Conservation (phyloP, 1,140 invertebrate genomes). For the Drosophila seguyi region DNA sequence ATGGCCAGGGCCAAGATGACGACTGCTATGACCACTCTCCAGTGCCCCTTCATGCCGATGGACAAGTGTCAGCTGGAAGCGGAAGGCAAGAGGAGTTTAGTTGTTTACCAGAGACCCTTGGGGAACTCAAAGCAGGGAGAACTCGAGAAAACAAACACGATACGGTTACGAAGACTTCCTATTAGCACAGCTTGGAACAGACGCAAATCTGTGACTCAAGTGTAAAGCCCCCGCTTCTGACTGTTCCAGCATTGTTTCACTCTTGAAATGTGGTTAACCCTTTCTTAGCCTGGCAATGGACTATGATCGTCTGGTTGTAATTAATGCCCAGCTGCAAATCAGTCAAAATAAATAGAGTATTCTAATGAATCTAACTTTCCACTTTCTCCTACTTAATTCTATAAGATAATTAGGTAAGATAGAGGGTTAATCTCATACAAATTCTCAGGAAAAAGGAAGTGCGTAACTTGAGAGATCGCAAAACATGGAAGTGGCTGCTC, state of each 20-base stretch:
- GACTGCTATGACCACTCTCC: constrained; percentile 8
- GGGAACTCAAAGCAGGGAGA: neutral
- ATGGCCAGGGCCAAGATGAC: constrained; percentile 1
- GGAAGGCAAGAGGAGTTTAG: neutral
- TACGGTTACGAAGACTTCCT: constrained; percentile 37
- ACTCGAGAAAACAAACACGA: constrained; percentile 35
- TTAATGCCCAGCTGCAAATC: neutral
- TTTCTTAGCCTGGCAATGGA: neutral
- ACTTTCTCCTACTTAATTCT: neutral
- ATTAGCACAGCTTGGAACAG: constrained; percentile 25
- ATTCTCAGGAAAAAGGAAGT: neutral
- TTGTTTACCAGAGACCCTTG: neutral
- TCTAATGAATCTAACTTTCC: neutral
- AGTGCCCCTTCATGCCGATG: constrained; percentile 21
- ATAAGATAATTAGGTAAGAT: too few species aligned
- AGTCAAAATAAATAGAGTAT: too few species aligned
- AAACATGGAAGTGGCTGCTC: constrained; percentile 26
- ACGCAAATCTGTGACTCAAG: neutral
- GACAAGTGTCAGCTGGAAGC: constrained; percentile 28
- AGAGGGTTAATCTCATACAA: neutral
- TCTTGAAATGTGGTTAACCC: constrained; percentile 7
- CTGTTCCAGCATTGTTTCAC: neutral
- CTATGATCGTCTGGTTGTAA: neutral
- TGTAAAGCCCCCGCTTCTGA: neutral
- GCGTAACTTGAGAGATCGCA: constrained; percentile 9